A percentile compares a stretch with the other conserved stretches of the same genome.
Evolutionary conservation across 2,888 invertebrate genomes (phyloP).

Genomic region (Synanthedon tipuliformis): DNA sequence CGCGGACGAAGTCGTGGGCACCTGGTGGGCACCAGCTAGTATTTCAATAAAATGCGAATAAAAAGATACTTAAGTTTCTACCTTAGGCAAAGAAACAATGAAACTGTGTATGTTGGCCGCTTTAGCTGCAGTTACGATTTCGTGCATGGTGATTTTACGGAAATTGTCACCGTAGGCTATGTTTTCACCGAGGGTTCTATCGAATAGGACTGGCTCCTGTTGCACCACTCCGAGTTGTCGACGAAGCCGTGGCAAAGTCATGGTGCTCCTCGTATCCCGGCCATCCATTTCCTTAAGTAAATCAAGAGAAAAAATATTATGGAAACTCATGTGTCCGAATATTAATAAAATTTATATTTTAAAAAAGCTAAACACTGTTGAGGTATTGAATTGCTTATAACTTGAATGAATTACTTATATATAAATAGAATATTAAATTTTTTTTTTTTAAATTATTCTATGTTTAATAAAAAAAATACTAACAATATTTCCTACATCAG

Average conservation of each 20-base stretch:
- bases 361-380: too few species aligned
- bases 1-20: too few species aligned
- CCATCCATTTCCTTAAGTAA: slow-evolving; percentile 61
- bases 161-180: slow-evolving; percentile 87
- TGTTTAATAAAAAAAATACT: slow-evolving; percentile 15
- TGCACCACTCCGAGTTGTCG: slow-evolving; percentile 84
- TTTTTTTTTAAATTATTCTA: background rate
- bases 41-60: background rate
- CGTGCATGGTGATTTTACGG: slow-evolving; percentile 75
- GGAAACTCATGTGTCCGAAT: background rate
- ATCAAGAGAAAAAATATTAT: background rate
- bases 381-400: too few species aligned
- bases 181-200: slow-evolving; percentile 84
- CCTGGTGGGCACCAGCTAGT: too few species aligned
- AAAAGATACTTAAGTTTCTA: slow-evolving; percentile 16
- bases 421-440: background rate
- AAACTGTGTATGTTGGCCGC: slow-evolving; percentile 86
- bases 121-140: slow-evolving; percentile 80
- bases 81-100: slow-evolving; percentile 76
- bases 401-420: background rate
- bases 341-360: background rate
- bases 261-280: slow-evolving; percentile 61
- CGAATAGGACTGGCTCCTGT: slow-evolving; percentile 88
- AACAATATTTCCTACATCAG: slow-evolving; percentile 70
- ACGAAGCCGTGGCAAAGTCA: slow-evolving; percentile 77